Evolutionary conservation across 1,140 invertebrate genomes (phyloP), one percentile per base, ranked within the genome.

Genomic region (Drosophila quadrilineata): DNA sequence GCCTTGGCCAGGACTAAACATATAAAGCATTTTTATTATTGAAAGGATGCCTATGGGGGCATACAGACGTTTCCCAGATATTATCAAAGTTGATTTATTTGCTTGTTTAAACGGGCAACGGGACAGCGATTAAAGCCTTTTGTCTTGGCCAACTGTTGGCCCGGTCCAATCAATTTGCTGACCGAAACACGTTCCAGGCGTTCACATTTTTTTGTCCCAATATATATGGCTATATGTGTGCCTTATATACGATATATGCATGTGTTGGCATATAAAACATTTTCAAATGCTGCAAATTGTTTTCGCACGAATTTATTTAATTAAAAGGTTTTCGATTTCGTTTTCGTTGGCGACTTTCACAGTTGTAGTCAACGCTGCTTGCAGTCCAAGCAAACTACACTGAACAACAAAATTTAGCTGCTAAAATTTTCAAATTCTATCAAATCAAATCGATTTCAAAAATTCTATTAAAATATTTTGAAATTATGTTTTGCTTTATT

Each of bases 1-100:
- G 22, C 73, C 69, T 75, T n/a, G n/a, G n/a, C n/a, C n/a, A n/a
- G n/a, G n/a, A n/a, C 72, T 59, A 71, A 76, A 63, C 69, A 82
- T 82, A 82, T 82, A 73, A 84, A 82, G 77, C 72, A 82, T 82
- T 84, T 82, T 84, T 82, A 82, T 82, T 76, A 82, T 76, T 67
- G n/a, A 66, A 75, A 36, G 41, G 45, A 28, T 16, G 45, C 9
- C 35, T 12, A 33, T 36, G 35, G 22, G 50, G 19, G 22, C 8
- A 16, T 16, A 14, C 63, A 54, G 67, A 75, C 59, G 59, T 82
- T 63, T n/a, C n/a, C n/a, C n/a, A n/a, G 76, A 84, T 80, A 84
- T 84, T 80, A 84, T 80, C 76, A 72, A 84, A 69, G 56, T 76
- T 80, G 76, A 85, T 82, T 82, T 82, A 84, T 82, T 85, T 73